phyloP scores from a whole-genome alignment of 30 jellyfish, hydroid and myxozoan species.

The Hydractinia symbiolongicarpus region DNA sequence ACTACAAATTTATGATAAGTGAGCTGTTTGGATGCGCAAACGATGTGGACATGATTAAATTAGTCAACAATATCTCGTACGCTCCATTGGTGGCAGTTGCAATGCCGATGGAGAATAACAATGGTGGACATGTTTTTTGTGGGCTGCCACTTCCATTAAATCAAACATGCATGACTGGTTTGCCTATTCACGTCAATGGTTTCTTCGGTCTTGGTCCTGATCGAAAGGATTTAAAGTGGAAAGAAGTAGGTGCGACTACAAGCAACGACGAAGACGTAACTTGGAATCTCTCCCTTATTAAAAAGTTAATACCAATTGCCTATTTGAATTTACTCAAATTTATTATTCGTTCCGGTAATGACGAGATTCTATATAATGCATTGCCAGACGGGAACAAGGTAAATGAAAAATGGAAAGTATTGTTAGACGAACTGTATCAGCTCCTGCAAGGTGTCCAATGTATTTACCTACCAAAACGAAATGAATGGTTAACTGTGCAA shows the following conservation, averaged over 20 bases:
- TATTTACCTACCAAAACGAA: not conserved
- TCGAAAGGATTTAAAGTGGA: conserved; percentile 73
- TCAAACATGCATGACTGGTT: conserved; percentile 43
- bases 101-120: not conserved
- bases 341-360: not conserved
- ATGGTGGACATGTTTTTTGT: conserved; percentile 72
- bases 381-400: conserved; percentile 44
- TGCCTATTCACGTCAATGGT: conserved; percentile 79
- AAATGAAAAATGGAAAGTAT: conserved; percentile 46
- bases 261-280: conserved; percentile 38
- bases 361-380: conserved; percentile 24
- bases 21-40: conserved; percentile 20
- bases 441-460: not conserved
- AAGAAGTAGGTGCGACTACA: conserved; percentile 10
- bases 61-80: conserved; percentile 25
- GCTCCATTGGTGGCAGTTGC: conserved; percentile 67
- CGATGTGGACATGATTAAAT: not conserved
- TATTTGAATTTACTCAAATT: conserved; percentile 30
- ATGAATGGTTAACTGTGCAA: conserved; percentile 5
- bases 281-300: conserved; percentile 54
- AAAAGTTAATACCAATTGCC: conserved; percentile 43
- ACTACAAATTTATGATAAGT: conserved; percentile 6
- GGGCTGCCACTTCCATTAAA: conserved; percentile 64
- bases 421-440: not conserved
- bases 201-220: conserved; percentile 64